phyloP scores from a whole-genome alignment of 1,140 invertebrate genomes.

The Drosophila varians region DNA sequence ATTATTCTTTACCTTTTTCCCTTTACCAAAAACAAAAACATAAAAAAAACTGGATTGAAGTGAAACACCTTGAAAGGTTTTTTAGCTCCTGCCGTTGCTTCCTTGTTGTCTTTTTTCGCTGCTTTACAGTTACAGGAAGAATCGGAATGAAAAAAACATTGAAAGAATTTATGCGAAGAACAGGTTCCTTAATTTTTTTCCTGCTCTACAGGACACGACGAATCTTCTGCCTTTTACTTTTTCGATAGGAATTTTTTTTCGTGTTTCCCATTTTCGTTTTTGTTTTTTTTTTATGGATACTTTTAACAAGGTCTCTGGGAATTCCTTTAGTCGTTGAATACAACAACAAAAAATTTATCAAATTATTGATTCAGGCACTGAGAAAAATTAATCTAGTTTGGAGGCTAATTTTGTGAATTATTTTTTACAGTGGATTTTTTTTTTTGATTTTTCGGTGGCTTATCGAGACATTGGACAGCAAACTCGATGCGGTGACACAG shows the following conservation, averaged over 20 bases:
- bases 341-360: not conserved
- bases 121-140: slow-evolving; percentile 3
- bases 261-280: not conserved
- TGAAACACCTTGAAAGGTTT: slow-evolving; percentile 7
- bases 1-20: not conserved
- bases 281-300: not conserved
- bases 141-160: not conserved
- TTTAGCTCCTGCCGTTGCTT: not conserved
- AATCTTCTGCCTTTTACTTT: slow-evolving; percentile 4
- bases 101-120: not conserved
- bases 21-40: not conserved
- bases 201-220: not conserved
- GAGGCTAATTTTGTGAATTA: not conserved
- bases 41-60: not conserved
- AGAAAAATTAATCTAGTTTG: not conserved
- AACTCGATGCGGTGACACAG: slow-evolving; percentile 39
- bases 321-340: not conserved
- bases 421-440: too few species aligned
- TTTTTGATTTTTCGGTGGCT: slow-evolving; percentile 33
- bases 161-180: not conserved
- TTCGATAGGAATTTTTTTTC: not conserved
- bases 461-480: slow-evolving; percentile 14
- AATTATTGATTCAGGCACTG: too few species aligned
- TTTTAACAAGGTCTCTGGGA: not conserved
- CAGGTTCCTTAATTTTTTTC: not conserved